Percentiles rank a stretch among this genome's conserved stretches.
Conservation (phyloP, 2,888 invertebrate species). For the Entomobrya proxima region DNA sequence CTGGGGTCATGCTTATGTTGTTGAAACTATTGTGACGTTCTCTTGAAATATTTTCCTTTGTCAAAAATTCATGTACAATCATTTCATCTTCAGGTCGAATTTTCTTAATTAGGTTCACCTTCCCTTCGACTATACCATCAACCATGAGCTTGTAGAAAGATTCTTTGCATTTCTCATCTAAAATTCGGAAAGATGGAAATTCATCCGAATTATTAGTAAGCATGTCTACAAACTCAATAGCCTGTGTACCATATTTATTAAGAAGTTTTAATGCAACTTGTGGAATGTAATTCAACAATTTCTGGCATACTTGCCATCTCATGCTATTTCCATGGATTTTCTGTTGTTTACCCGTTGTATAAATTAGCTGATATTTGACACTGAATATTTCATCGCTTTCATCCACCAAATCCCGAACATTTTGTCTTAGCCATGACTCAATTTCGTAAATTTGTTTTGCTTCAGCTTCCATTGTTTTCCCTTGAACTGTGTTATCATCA, state of each 20-base stretch:
- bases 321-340: constrained; percentile 44
- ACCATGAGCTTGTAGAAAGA: background rate
- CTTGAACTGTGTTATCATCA: too few relatives aligned
- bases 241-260: background rate
- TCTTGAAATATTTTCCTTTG: background rate
- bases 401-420: constrained; percentile 67
- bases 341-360: constrained; percentile 64
- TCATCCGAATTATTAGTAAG: background rate
- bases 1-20: constrained; percentile 43
- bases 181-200: constrained; percentile 1
- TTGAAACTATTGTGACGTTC: constrained; percentile 31
- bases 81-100: background rate
- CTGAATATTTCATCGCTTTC: constrained; percentile 71
- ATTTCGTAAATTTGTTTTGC: background rate
- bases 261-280: background rate
- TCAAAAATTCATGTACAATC: background rate
- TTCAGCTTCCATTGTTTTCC: background rate
- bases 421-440: constrained; percentile 51
- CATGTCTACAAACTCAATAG: background rate
- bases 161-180: background rate
- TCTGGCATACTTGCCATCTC: constrained; percentile 59
- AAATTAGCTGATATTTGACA: constrained; percentile 71
- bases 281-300: constrained; percentile 39
- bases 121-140: background rate
- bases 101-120: background rate